Evolutionary conservation across 2,888 invertebrate genomes (phyloP).

Genomic region (Ligdia adustata): DNA sequence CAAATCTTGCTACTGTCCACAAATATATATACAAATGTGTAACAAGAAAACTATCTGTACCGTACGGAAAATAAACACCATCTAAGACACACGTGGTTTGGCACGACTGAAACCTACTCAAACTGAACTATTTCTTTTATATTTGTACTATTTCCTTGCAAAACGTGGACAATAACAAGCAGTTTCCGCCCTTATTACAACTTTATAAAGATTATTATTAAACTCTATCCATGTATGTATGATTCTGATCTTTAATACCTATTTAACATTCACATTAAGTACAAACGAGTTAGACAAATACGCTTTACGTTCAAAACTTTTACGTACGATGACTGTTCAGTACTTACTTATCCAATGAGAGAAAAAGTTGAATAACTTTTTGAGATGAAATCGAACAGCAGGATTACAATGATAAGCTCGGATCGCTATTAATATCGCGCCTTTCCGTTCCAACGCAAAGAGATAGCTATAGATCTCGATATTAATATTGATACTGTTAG

Average conservation of each 20-base stretch:
- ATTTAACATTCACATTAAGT: slow-evolving; percentile 31
- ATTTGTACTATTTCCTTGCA: slow-evolving; percentile 64
- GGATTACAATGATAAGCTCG: too few relatives aligned
- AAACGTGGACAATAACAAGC: slow-evolving; percentile 69
- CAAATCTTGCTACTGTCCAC: slow-evolving; percentile 59
- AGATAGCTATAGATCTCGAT: too few relatives aligned
- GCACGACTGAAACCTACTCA: slow-evolving; percentile 56
- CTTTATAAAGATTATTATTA: slow-evolving; percentile 38
- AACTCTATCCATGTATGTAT: slow-evolving; percentile 27
- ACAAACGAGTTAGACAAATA: slow-evolving; percentile 33
- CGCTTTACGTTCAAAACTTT: slow-evolving; percentile 29
- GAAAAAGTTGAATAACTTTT: slow-evolving; percentile 3
- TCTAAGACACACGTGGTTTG: slow-evolving; percentile 61
- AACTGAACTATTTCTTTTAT: slow-evolving; percentile 26
- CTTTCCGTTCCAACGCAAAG: too few relatives aligned
- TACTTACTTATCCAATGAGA: slow-evolving; percentile 17
- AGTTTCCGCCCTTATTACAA: slow-evolving; percentile 31
- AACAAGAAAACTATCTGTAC: slow-evolving; percentile 34
- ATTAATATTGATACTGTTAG: too few relatives aligned
- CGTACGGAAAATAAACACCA: slow-evolving; percentile 35
- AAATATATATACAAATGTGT: slow-evolving; percentile 21
- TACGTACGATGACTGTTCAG: slow-evolving; percentile 26
- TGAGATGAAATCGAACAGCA: too few relatives aligned
- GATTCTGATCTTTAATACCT: slow-evolving; percentile 27
- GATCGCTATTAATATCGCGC: too few relatives aligned